These are phyloP conservation scores for Dasysyrphus albostriatus DNA, from an alignment of 2,888 invertebrate species.

Conservation along the genomic window DNA sequence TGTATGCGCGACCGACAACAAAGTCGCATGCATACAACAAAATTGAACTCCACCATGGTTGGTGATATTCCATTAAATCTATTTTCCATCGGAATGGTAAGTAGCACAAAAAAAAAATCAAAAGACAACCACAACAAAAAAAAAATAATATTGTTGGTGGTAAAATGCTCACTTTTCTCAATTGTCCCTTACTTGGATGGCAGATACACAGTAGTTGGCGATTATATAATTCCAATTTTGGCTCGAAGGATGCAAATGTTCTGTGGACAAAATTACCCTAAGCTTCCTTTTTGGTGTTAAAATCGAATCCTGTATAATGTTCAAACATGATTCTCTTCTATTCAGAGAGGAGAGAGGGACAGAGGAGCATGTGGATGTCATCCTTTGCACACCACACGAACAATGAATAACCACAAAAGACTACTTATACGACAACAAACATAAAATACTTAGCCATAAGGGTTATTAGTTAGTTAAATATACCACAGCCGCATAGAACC, in stretches of 20 bases:
- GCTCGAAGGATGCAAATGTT: conserved; percentile 60
- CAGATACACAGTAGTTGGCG: conserved; percentile 49
- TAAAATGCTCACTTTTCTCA: conserved; percentile 71
- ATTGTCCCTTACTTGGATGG: conserved; percentile 66
- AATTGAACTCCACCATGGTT: conserved; percentile 30
- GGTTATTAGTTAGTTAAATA: conserved; percentile 68
- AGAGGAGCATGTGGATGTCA: not conserved
- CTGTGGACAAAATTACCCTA: conserved; percentile 42
- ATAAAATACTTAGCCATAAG: conserved; percentile 62
- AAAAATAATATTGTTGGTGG: conserved; percentile 43
- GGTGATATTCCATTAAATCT: conserved; percentile 69
- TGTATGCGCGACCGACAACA: conserved; percentile 7
- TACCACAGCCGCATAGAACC: conserved; percentile 11
- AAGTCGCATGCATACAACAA: conserved; percentile 53
- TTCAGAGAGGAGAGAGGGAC: not conserved
- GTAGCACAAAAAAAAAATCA: conserved; percentile 25
- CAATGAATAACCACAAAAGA: conserved; percentile 61
- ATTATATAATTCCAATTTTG: conserved; percentile 66
- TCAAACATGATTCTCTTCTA: conserved; percentile 50
- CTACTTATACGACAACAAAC: conserved; percentile 57
- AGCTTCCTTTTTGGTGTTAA: conserved; percentile 68
- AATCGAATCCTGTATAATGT: conserved; percentile 65
- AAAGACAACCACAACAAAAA: not conserved
- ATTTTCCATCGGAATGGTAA: conserved; percentile 67
- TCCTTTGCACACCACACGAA: conserved; percentile 32